phyloP scores from a whole-genome alignment of 1,140 invertebrate genomes.

The Pogonomyrmex californicus region DNA sequence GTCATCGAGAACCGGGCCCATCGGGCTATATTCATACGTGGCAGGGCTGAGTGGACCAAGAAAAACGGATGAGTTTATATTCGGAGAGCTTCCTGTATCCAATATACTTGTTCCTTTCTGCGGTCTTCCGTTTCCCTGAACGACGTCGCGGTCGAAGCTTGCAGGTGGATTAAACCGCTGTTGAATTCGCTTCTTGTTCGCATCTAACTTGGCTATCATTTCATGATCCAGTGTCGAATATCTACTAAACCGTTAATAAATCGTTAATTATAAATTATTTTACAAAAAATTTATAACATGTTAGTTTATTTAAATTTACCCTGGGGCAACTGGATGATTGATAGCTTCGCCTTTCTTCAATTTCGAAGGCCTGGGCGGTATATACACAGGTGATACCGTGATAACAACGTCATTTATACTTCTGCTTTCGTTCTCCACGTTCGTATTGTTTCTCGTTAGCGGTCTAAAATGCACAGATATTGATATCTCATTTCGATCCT shows the following conservation, averaged over 20 bases:
- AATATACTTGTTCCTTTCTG: constrained; percentile 5
- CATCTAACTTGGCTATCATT: constrained; percentile 75
- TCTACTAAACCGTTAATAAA: constrained; percentile 50
- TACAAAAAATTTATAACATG: too few species aligned
- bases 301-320: constrained; percentile 66
- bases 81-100: constrained; percentile 44
- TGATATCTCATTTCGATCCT: not conserved
- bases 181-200: constrained; percentile 74
- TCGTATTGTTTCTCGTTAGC: constrained; percentile 13
- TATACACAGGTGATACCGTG: constrained; percentile 79
- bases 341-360: constrained; percentile 80
- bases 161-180: constrained; percentile 82
- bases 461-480: constrained; percentile 30
- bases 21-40: constrained; percentile 63
- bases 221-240: constrained; percentile 81
- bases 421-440: constrained; percentile 55
- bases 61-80: constrained; percentile 29
- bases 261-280: too few species aligned
- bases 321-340: constrained; percentile 71
- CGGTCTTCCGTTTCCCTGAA: constrained; percentile 54
- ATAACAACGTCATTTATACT: constrained; percentile 75
- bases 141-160: constrained; percentile 72
- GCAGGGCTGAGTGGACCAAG: constrained; percentile 40
- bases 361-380: constrained; percentile 66
- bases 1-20: constrained; percentile 6